Conservation (phyloP, 2,888 invertebrate genomes). For the Hirudinaria manillensis region DNA sequence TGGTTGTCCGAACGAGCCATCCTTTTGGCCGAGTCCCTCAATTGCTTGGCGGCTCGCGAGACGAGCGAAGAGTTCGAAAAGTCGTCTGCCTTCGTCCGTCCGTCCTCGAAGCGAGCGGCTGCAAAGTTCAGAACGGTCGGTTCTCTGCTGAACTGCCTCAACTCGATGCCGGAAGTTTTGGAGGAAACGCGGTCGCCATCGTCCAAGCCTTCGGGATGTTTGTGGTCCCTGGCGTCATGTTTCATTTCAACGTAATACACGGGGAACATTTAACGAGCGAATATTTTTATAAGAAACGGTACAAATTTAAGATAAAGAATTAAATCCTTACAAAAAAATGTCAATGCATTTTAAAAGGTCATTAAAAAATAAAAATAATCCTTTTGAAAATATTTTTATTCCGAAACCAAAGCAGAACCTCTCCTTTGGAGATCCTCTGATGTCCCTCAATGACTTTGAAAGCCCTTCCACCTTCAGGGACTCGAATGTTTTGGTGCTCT, state of each 20-base stretch:
- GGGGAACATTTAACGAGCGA: no score
- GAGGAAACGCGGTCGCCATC: not conserved
- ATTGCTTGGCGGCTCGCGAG: conserved; percentile 36
- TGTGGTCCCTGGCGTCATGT: no score
- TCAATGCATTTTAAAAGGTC: no score
- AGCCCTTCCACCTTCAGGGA: not conserved
- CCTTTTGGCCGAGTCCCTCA: conserved; percentile 37
- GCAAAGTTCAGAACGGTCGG: conserved; percentile 34
- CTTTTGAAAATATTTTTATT: no score
- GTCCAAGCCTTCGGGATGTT: not conserved
- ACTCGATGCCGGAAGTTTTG: conserved; percentile 28
- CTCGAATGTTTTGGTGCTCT: not conserved
- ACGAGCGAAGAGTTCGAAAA: not conserved
- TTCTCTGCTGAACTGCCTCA: conserved; percentile 41
- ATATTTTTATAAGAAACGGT: no score
- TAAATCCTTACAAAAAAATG: no score
- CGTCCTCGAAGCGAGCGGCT: not conserved
- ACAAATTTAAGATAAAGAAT: no score
- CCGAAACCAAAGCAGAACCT: not conserved
- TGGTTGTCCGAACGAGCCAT: conserved; percentile 40
- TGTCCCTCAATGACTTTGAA: conserved; percentile 11
- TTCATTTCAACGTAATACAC: no score
- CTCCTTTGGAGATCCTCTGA: conserved; percentile 4
- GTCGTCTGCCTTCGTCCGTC: not conserved
- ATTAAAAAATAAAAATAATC: no score